These are phyloP conservation scores for Camponotus vicinus DNA, from an alignment of 1,140 invertebrate species.

Conservation along the genomic window DNA sequence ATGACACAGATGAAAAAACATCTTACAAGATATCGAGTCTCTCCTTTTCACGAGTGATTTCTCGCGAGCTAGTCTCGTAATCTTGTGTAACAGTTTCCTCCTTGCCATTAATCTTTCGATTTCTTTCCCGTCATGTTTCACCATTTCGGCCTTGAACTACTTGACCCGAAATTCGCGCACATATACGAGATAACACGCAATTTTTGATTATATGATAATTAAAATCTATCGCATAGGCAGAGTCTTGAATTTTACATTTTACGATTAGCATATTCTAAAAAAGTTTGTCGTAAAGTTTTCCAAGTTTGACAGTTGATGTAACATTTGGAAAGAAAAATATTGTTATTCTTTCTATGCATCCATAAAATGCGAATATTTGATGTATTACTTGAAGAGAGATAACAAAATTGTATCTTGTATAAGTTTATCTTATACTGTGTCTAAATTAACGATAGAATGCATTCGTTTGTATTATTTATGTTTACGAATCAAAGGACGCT, in stretches of 20 bases:
- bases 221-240: background rate
- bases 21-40: background rate
- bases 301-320: background rate
- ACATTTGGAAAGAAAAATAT: background rate
- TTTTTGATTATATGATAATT: background rate
- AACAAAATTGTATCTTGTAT: conserved; percentile 5
- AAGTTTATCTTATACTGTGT: background rate
- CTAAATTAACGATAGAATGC: background rate
- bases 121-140: conserved; percentile 17
- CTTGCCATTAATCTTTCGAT: conserved; percentile 23
- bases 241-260: background rate
- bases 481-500: background rate
- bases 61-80: background rate
- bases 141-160: conserved; percentile 29
- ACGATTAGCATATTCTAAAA: too few relatives aligned
- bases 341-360: background rate
- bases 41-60: background rate
- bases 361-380: background rate
- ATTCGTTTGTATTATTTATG: background rate
- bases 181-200: background rate
- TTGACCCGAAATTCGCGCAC: conserved; percentile 3
- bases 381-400: background rate
- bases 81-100: background rate
- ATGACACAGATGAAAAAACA: conserved; percentile 10
- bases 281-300: too few relatives aligned